phyloP scores from a whole-genome alignment of 2,113 vertebrate genomes.

The human region GRCh38 chr6:154930001-154930500 shows the following conservation, averaged over 20 bases:
- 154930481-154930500: neutral
- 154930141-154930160: neutral
- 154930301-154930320: neutral
- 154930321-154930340: neutral
- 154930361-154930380: neutral
- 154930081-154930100: neutral
- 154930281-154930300: neutral
- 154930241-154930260: constrained; percentile 5
- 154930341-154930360: neutral
- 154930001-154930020: too few relatives aligned
- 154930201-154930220: neutral
- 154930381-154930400: neutral
- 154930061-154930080: too few relatives aligned
- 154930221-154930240: neutral
- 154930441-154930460: neutral
- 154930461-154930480: neutral
- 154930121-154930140: neutral
- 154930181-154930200: neutral
- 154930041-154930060: too few relatives aligned
- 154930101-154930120: neutral
- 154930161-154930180: neutral
- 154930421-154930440: neutral
- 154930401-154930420: neutral
- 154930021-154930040: too few relatives aligned
- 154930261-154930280: constrained; percentile 31